A percentile compares a stretch with the other conserved stretches of the same genome.
Conservation (phyloP, 2,888 invertebrate genomes). For the Cataglyphis albicans region DNA sequence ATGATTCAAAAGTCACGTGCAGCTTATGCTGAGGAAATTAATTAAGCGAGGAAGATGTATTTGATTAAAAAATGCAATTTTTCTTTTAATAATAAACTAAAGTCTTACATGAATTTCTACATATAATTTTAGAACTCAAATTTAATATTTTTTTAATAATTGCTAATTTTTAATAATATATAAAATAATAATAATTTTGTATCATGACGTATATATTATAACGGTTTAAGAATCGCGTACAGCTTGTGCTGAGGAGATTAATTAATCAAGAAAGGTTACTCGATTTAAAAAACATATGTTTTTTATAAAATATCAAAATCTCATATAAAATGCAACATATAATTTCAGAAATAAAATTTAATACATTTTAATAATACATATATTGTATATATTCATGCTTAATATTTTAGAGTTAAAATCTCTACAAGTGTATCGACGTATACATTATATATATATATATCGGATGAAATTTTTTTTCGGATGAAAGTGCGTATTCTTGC, state of each 20-base stretch:
- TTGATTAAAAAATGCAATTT: not conserved
- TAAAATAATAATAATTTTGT: too few species aligned
- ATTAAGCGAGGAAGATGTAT: not conserved
- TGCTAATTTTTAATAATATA: too few species aligned
- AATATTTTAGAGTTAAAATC: not conserved
- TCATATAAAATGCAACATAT: not conserved
- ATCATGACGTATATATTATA: too few species aligned
- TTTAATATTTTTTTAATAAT: too few species aligned
- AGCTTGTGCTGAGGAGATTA: too few species aligned
- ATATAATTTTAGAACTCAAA: too few species aligned
- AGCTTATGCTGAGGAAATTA: not conserved
- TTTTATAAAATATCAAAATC: too few species aligned
- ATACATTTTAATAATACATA: not conserved
- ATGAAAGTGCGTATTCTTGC: slow-evolving; percentile 1
- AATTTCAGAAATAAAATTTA: not conserved
- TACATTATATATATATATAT: not conserved
- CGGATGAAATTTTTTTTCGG: not conserved
- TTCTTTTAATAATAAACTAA: not conserved
- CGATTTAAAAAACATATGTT: too few species aligned
- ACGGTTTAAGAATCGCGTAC: too few species aligned
- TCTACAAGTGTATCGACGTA: not conserved
- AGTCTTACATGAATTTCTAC: not conserved
- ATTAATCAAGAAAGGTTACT: too few species aligned
- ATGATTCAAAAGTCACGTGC: not conserved
- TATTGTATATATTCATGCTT: not conserved